phyloP scores from a whole-genome alignment of 2,113 vertebrate genomes.

The Puntigrus tetrazona region DNA sequence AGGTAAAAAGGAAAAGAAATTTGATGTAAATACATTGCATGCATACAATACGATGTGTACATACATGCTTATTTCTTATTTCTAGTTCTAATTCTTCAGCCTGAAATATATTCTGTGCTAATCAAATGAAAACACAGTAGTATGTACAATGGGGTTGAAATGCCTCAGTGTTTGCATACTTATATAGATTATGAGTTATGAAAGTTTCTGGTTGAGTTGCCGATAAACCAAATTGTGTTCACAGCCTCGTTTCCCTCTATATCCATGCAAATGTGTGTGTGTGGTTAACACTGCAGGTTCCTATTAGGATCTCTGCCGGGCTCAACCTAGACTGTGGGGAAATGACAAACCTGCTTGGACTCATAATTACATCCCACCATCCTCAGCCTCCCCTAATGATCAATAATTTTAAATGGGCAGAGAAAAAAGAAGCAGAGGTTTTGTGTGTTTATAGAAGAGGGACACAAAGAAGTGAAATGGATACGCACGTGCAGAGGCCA shows the following conservation, averaged over 20 bases:
- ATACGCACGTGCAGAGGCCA: background rate
- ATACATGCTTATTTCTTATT: background rate
- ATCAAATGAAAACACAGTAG: background rate
- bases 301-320: conserved; percentile 72
- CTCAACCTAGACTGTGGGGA: conserved; percentile 67
- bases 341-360: conserved; percentile 73
- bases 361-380: conserved; percentile 74
- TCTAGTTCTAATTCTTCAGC: no score
- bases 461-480: background rate
- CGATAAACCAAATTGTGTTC: conserved; percentile 39
- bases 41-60: background rate
- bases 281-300: conserved; percentile 75
- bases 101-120: background rate
- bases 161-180: background rate
- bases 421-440: conserved; percentile 24
- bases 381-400: conserved; percentile 72
- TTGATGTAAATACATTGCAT: background rate
- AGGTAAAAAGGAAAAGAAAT: conserved; percentile 3
- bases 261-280: conserved; percentile 60
- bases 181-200: background rate
- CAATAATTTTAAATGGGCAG: conserved; percentile 64
- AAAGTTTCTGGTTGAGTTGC: background rate
- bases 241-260: background rate
- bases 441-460: background rate
- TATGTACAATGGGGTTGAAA: background rate